Conservation (phyloP, 2,888 invertebrate species). For the Yponomeuta malinellus region DNA sequence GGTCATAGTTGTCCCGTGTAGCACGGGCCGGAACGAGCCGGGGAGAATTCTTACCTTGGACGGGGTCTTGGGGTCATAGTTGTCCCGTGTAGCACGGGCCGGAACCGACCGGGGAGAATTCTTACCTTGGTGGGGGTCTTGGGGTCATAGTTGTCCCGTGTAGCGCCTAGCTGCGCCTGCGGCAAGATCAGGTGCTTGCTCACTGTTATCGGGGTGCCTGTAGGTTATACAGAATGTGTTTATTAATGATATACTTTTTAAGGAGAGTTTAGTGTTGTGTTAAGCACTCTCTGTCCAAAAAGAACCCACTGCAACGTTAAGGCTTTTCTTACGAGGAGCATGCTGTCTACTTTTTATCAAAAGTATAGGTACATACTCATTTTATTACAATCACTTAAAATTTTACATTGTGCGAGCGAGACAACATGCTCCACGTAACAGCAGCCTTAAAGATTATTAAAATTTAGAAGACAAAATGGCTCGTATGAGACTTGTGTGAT, state of each 20-base stretch:
- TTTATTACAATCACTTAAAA: too few relatives aligned
- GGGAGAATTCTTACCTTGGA: conserved; percentile 1
- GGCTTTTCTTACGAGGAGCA: too few relatives aligned
- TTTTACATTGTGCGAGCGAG: too few relatives aligned
- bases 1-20: conserved; percentile 6
- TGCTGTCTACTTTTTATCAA: too few relatives aligned
- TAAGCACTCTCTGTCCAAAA: too few relatives aligned
- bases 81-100: not conserved
- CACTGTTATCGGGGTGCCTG: conserved; percentile 85
- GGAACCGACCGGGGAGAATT: too few relatives aligned
- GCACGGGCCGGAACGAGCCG: not conserved
- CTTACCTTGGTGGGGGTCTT: conserved; percentile 14
- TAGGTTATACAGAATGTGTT: not conserved
- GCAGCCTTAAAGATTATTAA: too few relatives aligned
- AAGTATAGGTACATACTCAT: too few relatives aligned
- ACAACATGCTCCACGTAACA: too few relatives aligned
- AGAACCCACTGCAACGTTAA: too few relatives aligned
- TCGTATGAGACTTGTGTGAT: too few relatives aligned
- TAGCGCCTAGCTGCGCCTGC: conserved; percentile 37
- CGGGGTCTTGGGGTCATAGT: conserved; percentile 11
- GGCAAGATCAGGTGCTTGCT: conserved; percentile 89
- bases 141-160: conserved; percentile 10
- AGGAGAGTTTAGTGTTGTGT: not conserved
- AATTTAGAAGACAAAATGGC: too few relatives aligned
- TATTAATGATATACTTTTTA: not conserved